Evolutionary conservation across 2,797 vertebrate genomes (phyloP), one percentile per base, ranked within the genome.

Genomic region (Myripristis murdjan): DNA sequence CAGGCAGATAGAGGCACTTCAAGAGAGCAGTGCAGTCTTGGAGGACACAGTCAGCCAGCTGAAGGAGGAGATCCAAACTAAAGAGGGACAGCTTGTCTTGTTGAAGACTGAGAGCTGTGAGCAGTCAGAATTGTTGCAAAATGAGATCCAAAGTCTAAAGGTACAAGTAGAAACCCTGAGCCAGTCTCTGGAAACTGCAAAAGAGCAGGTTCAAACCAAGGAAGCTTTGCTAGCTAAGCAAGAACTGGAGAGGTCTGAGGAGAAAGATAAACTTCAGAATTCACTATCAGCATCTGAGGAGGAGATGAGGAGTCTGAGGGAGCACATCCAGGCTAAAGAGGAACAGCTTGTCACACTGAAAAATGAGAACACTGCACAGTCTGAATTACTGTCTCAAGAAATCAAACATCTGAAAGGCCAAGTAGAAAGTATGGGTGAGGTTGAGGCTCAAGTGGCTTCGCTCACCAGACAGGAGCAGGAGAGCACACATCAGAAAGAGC

Each of bases 201-300:
- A 41, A 6, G 81, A 92, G 22, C 80, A 90, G 44, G 35, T 86
- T n/a, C 57, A 82, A 7, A 11, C 57, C 5, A 84, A 91, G 47
- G 86, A 88, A 18, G 70, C 71, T 26, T 31, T 89, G 0, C 66
- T 92, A 20, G 41, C 15, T 63, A 68, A 83, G n/a, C 85, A 70
- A 4, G 87, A 91, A 33, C 9, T 56, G 0, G 83, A 88, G 48
- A 81, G 79, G 55, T 81, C 75, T 52, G 66, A 79, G 37, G 80
- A 78, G 56, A 85, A 75, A 16, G 52, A 79, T 1, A 6, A 11
- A 0, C 56, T 82, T 53, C 60, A 88, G 57, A 71, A 58, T 1
- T 3, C 64, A 8, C 37, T 60, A n/a, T 23, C 37, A 11, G 39
- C 20, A 0, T 77, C 84, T 68, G 87, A 95, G 33, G n/a, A n/a